These are phyloP conservation scores for Scleropages formosus DNA, from an alignment of 2,797 vertebrate species.

Conservation along the genomic window DNA sequence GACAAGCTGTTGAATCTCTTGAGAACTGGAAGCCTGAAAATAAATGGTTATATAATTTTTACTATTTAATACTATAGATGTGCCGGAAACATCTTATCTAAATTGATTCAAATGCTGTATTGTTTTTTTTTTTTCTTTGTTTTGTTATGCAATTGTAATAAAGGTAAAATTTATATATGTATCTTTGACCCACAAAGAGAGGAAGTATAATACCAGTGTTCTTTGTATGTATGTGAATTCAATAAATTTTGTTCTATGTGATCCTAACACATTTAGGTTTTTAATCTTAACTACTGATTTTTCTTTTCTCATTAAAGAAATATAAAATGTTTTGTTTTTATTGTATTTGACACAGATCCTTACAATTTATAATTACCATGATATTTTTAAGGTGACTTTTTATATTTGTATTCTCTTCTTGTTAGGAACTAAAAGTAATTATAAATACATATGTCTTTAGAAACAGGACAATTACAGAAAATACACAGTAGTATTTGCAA, in stretches of 20 bases:
- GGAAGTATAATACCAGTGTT: neutral
- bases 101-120: conserved; percentile 8
- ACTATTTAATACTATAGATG: conserved; percentile 24
- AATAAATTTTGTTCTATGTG: no score
- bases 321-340: neutral
- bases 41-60: conserved; percentile 6
- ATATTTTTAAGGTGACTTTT: neutral
- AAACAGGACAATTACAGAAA: neutral
- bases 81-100: conserved; percentile 34
- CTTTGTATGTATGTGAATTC: neutral
- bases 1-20: neutral
- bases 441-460: neutral
- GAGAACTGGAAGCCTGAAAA: conserved; percentile 12
- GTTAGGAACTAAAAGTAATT: neutral
- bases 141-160: no score
- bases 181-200: neutral
- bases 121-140: conserved; percentile 3
- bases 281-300: neutral
- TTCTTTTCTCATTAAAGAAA: neutral
- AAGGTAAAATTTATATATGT: neutral
- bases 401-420: no score
- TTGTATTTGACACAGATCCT: neutral
- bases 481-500: neutral
- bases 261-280: neutral
- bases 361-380: neutral